These are phyloP conservation scores for Tauraco hartlaubi DNA, from an alignment of 2,797 vertebrate species.

Conservation along the genomic window DNA sequence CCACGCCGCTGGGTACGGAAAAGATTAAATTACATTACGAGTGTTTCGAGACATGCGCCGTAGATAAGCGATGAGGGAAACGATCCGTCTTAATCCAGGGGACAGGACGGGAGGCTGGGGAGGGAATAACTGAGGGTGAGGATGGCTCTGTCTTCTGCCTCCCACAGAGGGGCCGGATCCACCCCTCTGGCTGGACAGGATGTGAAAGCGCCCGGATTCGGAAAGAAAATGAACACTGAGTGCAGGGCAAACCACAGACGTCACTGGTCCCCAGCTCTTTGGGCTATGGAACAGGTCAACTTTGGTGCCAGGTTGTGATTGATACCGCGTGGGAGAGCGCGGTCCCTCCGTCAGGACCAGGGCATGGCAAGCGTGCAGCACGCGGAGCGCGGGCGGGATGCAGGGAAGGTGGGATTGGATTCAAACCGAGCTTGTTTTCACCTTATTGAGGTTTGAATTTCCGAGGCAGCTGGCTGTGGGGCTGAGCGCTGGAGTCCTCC, in stretches of 20 bases:
- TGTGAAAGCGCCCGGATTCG: not conserved
- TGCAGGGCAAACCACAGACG: not conserved
- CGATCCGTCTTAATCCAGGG: not conserved
- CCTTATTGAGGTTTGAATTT: not conserved
- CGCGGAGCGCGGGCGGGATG: accelerated
- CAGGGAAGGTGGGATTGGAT: not conserved
- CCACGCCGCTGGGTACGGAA: not conserved
- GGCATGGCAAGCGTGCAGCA: not conserved
- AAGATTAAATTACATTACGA: not conserved
- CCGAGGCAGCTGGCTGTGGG: not conserved
- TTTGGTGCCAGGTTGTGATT: not conserved
- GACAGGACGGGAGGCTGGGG: not conserved
- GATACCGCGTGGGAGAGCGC: accelerated
- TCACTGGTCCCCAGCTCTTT: not conserved
- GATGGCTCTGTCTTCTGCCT: not conserved
- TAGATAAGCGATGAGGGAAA: not conserved
- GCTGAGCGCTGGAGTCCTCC: not conserved
- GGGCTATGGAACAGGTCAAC: not conserved
- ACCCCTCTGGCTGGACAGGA: not conserved
- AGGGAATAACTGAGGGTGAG: not conserved
- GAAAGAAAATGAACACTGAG: not conserved
- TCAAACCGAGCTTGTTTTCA: not conserved
- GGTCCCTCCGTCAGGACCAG: not conserved
- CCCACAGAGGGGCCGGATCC: not conserved
- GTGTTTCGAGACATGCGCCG: not conserved